phyloP scores from a whole-genome alignment of 2,888 invertebrate genomes.

The Eupsilia transversa region DNA sequence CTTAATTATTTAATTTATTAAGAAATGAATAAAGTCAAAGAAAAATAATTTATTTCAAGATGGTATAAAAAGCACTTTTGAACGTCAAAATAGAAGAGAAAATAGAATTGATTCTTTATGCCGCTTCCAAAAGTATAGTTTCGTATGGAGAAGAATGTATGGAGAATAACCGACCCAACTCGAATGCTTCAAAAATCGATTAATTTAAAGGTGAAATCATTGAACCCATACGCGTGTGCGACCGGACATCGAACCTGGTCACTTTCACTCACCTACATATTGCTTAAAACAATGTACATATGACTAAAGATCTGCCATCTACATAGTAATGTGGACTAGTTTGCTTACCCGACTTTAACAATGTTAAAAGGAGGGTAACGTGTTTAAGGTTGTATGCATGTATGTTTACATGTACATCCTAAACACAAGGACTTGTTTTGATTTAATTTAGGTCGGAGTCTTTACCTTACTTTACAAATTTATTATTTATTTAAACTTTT shows the following conservation, averaged over 20 bases:
- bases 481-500: too few relatives aligned
- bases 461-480: not conserved
- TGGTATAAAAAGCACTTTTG: not conserved
- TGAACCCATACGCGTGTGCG: conserved; percentile 25
- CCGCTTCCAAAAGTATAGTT: not conserved
- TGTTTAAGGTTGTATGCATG: conserved; percentile 2
- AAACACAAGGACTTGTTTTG: conserved; percentile 6
- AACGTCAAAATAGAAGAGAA: not conserved
- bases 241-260: conserved; percentile 48
- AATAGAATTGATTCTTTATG: not conserved
- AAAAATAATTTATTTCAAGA: not conserved
- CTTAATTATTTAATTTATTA: too few relatives aligned
- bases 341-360: conserved; percentile 1
- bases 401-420: not conserved
- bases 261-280: conserved; percentile 63
- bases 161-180: not conserved
- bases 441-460: not conserved
- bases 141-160: not conserved
- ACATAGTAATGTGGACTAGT: conserved; percentile 15
- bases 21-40: not conserved
- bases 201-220: conserved; percentile 50
- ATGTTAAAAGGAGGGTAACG: conserved; percentile 18
- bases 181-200: conserved; percentile 23
- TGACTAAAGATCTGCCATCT: conserved; percentile 9
- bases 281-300: conserved; percentile 60